Evolutionary conservation across 2,888 invertebrate species (phyloP).

Genomic region (Pteria penguin): DNA sequence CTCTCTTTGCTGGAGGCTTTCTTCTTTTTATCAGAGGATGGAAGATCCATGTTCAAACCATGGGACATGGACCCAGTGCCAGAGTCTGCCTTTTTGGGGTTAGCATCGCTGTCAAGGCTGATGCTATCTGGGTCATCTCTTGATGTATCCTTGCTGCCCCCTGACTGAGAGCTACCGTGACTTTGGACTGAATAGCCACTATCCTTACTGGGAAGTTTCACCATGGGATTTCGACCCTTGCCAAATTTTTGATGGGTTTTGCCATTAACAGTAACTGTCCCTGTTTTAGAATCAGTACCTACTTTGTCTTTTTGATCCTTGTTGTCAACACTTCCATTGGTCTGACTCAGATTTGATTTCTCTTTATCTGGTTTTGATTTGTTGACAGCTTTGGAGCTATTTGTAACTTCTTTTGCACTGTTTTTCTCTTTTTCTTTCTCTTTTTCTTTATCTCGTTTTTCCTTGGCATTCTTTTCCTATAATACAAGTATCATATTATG

Average conservation of each 20-base stretch:
- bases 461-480: too few species aligned
- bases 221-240: conserved; percentile 62
- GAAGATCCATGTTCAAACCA: conserved; percentile 19
- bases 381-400: conserved; percentile 33
- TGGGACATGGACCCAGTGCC: conserved; percentile 43
- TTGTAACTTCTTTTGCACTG: conserved; percentile 43
- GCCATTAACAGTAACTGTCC: conserved; percentile 29
- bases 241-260: conserved; percentile 36
- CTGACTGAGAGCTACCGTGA: conserved; percentile 57
- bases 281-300: conserved; percentile 27
- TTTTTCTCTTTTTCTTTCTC: conserved; percentile 44
- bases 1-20: neutral
- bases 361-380: conserved; percentile 31
- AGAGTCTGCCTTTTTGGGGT: conserved; percentile 47
- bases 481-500: too few species aligned
- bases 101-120: conserved; percentile 50
- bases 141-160: conserved; percentile 54
- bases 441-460: conserved; percentile 61
- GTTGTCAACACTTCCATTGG: neutral
- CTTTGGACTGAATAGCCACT: conserved; percentile 69
- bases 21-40: conserved; percentile 14
- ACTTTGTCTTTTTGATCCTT: conserved; percentile 26
- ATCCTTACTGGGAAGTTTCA: conserved; percentile 68
- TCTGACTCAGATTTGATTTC: neutral
- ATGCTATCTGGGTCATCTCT: conserved; percentile 36